Base-by-base conservation (phyloP, 2,888 invertebrate genomes). In the Theretra japonica region DNA sequence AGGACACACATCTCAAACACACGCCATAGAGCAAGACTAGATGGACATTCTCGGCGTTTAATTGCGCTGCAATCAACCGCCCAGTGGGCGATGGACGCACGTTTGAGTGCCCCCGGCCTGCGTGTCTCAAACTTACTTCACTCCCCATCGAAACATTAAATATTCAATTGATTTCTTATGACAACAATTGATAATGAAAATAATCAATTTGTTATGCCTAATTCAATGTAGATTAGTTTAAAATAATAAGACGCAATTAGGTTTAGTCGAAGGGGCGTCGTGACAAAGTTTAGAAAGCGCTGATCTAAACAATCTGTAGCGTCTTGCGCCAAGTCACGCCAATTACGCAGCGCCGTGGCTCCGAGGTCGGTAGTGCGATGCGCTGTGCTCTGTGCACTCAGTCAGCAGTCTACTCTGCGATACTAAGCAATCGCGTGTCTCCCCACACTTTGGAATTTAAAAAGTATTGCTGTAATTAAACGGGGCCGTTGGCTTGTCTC, bases 321-420 rank as follows among this genome's bases (percentile, higher is more conserved):
- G 72, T 72, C 72, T 72, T 72, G 72, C 69, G 59, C 59, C 58
- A 15, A 58, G 69, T 59, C 72, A 69, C 72, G 72, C 72, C 72
- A 72, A 72, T 72, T 72, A 72, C 70, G 53, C 62, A 60, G 62
- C 60, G 30, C 41, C 17, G 48, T 65, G 41, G 41, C 23, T 48
- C 65, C 41, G 65, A 65, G 65, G 65, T 65, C 65, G 15, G 41
- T 23, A 41, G 48, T 65, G 41, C 53, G 53, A 17, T 17, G 53
- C 53, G 53, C 53, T 5, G 5, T 69, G 50, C 30, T 21, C 41
- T 41, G 41, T 41, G 41, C 41, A 15, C 41, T 41, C 41, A 3
- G 28, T 28, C 41, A 11, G 68, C 56, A 56, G 30, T 53, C 25
- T 56, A 17, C 19, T 30, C 23, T 15, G 23, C 30, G 23, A 33